Evolutionary conservation across 2,888 invertebrate genomes (phyloP), one percentile per base, ranked within the genome.

Genomic region (Flexamia atlantica): DNA sequence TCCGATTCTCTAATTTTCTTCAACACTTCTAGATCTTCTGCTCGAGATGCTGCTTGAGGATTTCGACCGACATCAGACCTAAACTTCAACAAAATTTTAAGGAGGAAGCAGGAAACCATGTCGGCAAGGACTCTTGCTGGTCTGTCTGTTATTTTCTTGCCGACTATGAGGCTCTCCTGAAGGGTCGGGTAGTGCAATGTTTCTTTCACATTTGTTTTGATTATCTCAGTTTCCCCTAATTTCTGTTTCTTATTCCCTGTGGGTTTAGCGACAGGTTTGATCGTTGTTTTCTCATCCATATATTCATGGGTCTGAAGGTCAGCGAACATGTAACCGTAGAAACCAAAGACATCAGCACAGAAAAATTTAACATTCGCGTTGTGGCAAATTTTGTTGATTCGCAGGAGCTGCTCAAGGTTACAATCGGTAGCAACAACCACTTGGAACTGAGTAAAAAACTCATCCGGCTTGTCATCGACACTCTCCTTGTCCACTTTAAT

Each of bases 271-370:
- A 40, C 36, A 36, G 25, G 25, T 79, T 57, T 79, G 17, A 57
- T 23, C n/a, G 50, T 57, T 20, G n/a, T 36, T 50, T 57, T 79
- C 36, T 79, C 79, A 96, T 95, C 95, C 76, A 93, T 93, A 90
- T 93, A 97, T 87, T 95, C 94, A 89, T 98, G 97, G 82, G 94
- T 93, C 72, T 95, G 94, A 72, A 99, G 93, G 91, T 99, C 98
- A 17, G 96, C 94, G 90, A 98, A 97, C 89, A 95, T 95, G 90
- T 95, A 99, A 0, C 98, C 99, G 90, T 96, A 96, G 91, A 95
- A 95, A 64, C 99, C 99, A 94, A 96, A 97, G 14, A 98, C 97
- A 90, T 98, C 97, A 0, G 97, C 97, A 87, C 95, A 95, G 88
- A 97, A 95, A 89, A 99, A 97, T 89, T 97, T 96, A 28, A 96